These are phyloP conservation scores for Palaemon carinicauda DNA, from an alignment of 1,140 invertebrate genomes.

Conservation along the genomic window DNA sequence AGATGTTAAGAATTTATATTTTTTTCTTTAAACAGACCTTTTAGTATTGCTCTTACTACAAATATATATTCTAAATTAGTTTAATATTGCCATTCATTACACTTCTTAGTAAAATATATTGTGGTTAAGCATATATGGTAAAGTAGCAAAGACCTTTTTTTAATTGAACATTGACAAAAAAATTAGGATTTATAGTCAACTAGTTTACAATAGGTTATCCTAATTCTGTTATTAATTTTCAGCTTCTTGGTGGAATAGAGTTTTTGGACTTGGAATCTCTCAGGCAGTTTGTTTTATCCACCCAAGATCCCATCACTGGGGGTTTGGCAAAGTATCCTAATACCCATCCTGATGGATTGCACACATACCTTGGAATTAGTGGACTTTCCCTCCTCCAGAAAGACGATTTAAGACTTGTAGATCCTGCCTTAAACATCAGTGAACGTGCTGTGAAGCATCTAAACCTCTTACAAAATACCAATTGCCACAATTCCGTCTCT, in stretches of 20 bases:
- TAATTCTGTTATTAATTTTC: constrained; percentile 55
- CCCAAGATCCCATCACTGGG: constrained; percentile 81
- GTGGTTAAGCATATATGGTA: too few relatives aligned
- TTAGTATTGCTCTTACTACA: too few relatives aligned
- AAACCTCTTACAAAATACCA: constrained; percentile 72
- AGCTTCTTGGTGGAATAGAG: constrained; percentile 74
- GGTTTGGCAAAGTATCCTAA: constrained; percentile 92
- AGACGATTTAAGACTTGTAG: constrained; percentile 74
- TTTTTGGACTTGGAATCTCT: constrained; percentile 76
- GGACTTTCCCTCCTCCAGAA: constrained; percentile 86
- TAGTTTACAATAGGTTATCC: too few relatives aligned
- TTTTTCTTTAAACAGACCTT: too few relatives aligned
- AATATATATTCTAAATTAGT: too few relatives aligned
- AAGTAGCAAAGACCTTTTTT: too few relatives aligned
- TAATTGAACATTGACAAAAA: too few relatives aligned
- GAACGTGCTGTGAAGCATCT: constrained; percentile 76
- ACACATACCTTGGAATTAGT: constrained; percentile 89
- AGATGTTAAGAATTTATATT: too few relatives aligned
- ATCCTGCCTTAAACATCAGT: constrained; percentile 87
- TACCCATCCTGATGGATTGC: constrained; percentile 85
- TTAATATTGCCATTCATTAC: too few relatives aligned
- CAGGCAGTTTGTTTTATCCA: constrained; percentile 77
- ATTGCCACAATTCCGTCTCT: constrained; percentile 7
- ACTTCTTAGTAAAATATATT: too few relatives aligned
- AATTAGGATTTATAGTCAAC: too few relatives aligned